These are phyloP conservation scores for Microctenopoma lineatum DNA, from an alignment of 2,797 vertebrate species.

Conservation along the genomic window DNA sequence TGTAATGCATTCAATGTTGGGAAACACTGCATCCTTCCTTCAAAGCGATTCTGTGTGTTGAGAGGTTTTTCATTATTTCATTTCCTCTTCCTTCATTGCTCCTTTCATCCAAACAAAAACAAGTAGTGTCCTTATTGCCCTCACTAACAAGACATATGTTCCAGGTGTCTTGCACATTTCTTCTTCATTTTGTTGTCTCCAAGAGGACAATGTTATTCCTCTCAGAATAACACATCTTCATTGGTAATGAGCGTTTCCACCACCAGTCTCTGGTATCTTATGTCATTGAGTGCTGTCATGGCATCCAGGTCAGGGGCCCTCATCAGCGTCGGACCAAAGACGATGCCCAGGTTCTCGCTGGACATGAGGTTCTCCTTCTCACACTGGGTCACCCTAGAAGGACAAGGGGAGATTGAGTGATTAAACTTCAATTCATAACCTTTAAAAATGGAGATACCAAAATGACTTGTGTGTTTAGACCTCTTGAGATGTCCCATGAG, in stretches of 20 bases:
- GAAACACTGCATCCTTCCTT: constrained; percentile 40
- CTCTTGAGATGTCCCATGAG: constrained; percentile 99
- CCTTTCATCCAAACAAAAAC: constrained; percentile 13
- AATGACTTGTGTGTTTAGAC: constrained; percentile 66
- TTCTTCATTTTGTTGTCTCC: constrained; percentile 23
- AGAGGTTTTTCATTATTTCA: neutral
- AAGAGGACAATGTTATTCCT: constrained; percentile 9
- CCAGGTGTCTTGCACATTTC: constrained; percentile 11
- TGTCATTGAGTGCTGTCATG: constrained; percentile 97
- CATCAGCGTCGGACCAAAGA: constrained; percentile 99
- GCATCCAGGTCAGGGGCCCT: constrained; percentile 94
- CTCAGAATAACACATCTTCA: constrained; percentile 97
- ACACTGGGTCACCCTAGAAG: constrained; percentile 89
- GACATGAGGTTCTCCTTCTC: constrained; percentile 98
- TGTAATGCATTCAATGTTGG: constrained; percentile 13
- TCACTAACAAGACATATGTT: neutral
- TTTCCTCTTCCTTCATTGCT: constrained; percentile 31
- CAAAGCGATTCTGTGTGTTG: neutral
- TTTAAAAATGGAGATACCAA: neutral
- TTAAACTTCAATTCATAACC: neutral
- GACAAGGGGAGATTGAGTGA: neutral
- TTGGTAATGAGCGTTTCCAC: constrained; percentile 98
- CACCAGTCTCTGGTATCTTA: constrained; percentile 98
- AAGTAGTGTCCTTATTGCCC: constrained; percentile 11
- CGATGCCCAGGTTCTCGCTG: constrained; percentile 97